A percentile compares a stretch with the other conserved stretches of the same genome.
Conservation (phyloP, 2,113 vertebrate species). For the Zootoca vivipara region DNA sequence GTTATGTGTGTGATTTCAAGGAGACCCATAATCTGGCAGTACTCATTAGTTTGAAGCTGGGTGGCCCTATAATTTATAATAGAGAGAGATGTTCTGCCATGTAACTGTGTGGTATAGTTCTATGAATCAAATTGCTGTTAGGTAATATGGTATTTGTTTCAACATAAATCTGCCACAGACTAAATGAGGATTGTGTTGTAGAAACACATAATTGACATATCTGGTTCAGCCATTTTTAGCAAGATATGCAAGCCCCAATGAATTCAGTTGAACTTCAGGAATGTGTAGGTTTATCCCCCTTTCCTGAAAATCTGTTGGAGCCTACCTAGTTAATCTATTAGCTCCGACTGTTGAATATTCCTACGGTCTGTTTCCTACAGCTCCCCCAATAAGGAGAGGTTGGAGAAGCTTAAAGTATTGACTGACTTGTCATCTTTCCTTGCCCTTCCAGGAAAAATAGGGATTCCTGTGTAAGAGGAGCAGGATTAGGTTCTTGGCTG, state of each 20-base stretch:
- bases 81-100: neutral
- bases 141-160: conserved; percentile 8
- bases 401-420: neutral
- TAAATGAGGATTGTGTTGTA: neutral
- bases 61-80: neutral
- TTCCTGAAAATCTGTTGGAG: neutral
- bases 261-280: neutral
- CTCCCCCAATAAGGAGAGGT: neutral
- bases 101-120: conserved; percentile 22
- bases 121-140: conserved; percentile 12
- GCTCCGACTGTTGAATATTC: neutral
- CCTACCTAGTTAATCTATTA: neutral
- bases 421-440: neutral
- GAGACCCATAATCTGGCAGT: neutral
- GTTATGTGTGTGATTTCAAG: neutral
- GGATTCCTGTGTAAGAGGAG: neutral
- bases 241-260: neutral
- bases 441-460: neutral
- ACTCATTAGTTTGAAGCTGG: neutral
- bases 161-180: neutral
- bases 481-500: neutral
- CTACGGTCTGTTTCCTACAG: neutral
- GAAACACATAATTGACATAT: neutral
- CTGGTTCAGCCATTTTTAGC: neutral
- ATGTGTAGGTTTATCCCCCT: neutral